Conservation (phyloP, 2,113 vertebrate genomes). For the Brachypodius melanocephalos region DNA sequence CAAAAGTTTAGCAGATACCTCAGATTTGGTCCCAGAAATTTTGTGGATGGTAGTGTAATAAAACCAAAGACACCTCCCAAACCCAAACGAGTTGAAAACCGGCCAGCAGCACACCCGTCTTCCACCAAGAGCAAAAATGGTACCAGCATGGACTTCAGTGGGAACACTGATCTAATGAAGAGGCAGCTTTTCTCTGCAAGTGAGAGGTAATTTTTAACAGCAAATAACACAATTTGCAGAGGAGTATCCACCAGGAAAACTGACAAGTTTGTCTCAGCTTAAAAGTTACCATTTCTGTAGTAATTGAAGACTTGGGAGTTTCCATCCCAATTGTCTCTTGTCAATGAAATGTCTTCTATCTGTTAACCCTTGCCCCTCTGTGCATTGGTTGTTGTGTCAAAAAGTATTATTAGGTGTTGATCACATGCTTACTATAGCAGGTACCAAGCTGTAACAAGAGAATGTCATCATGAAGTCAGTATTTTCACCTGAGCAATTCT, state of each 20-base stretch:
- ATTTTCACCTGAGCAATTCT: conserved; percentile 18
- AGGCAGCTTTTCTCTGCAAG: not conserved
- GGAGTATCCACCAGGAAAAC: not conserved
- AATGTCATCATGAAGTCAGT: not conserved
- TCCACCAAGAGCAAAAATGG: not conserved
- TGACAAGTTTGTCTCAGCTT: not conserved
- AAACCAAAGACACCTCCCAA: not conserved
- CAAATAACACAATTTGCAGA: not conserved
- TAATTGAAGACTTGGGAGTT: not conserved
- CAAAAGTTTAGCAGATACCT: accelerated
- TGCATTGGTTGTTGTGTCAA: not conserved
- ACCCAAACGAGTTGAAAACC: accelerated
- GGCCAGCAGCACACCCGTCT: accelerated
- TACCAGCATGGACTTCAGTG: not conserved
- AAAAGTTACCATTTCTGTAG: not conserved
- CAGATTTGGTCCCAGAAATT: not conserved
- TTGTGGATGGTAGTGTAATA: not conserved
- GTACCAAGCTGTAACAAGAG: not conserved
- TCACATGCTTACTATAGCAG: not conserved
- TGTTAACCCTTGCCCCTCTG: not conserved
- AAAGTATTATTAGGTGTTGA: not conserved
- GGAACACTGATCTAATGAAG: not conserved
- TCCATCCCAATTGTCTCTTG: not conserved
- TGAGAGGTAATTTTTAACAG: not conserved
- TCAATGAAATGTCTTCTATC: not conserved